Percentiles rank a stretch among this genome's conserved stretches.
phyloP scores from a whole-genome alignment of 2,888 invertebrate species.

The Papilio protenor region DNA sequence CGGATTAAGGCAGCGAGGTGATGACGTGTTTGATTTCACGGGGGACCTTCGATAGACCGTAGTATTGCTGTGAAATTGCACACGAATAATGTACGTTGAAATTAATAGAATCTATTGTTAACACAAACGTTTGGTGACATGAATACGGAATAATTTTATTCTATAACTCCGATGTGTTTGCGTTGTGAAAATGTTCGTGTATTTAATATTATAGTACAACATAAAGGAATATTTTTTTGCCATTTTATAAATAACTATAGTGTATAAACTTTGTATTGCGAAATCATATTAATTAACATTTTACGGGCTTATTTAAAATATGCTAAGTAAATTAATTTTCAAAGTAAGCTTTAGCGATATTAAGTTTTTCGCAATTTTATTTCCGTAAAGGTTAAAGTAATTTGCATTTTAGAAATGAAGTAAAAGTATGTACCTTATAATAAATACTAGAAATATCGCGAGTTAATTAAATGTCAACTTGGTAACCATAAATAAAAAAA shows the following conservation, averaged over 20 bases:
- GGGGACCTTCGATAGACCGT: slow-evolving; percentile 58
- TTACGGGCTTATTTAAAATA: slow-evolving; percentile 5
- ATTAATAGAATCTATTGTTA: slow-evolving; percentile 58
- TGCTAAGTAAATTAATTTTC: background rate
- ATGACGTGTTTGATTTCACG: slow-evolving; percentile 74
- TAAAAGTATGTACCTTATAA: background rate
- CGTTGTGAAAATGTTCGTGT: background rate
- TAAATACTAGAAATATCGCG: background rate
- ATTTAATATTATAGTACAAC: background rate
- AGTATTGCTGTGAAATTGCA: slow-evolving; percentile 70
- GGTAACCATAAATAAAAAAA: background rate
- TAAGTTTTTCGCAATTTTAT: background rate
- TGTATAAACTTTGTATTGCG: background rate
- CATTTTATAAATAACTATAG: background rate
- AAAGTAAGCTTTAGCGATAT: background rate
- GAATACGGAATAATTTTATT: slow-evolving; percentile 45
- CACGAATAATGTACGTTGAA: slow-evolving; percentile 57
- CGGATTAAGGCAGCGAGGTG: slow-evolving; percentile 65
- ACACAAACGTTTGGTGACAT: slow-evolving; percentile 49
- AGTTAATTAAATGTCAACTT: background rate
- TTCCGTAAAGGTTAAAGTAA: slow-evolving; percentile 6
- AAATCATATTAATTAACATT: slow-evolving; percentile 11
- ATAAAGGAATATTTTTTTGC: background rate
- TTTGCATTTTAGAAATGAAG: slow-evolving; percentile 32
- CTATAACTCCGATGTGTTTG: background rate